Evolutionary conservation across 2,888 invertebrate species (phyloP).

Genomic region (Thelaira solivaga): DNA sequence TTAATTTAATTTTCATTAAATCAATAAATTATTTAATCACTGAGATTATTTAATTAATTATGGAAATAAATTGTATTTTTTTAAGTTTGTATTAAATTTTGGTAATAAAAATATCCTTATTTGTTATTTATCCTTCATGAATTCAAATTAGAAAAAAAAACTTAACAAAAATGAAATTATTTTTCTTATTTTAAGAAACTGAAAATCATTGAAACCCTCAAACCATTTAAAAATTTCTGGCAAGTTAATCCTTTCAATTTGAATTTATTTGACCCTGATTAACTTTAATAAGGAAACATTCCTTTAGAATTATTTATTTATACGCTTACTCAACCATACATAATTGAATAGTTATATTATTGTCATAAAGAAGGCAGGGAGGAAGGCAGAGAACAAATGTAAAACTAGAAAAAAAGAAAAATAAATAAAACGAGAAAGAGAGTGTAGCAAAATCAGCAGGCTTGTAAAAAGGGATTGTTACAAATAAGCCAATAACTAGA

Average conservation of each 20-base stretch:
- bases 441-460: background rate
- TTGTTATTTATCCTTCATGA: no score
- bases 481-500: constrained; percentile 57
- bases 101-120: no score
- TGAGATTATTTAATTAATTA: no score
- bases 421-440: background rate
- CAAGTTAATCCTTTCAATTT: constrained; percentile 53
- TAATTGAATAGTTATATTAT: constrained; percentile 57
- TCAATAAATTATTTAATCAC: no score
- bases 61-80: no score
- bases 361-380: constrained; percentile 33
- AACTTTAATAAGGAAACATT: constrained; percentile 35
- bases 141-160: no score
- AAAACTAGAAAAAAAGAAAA: background rate
- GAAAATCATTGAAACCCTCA: no score
- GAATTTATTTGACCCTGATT: constrained; percentile 58
- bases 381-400: background rate
- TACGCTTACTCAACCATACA: constrained; percentile 47
- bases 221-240: background rate
- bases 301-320: constrained; percentile 9
- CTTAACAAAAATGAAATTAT: no score
- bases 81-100: no score
- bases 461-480: constrained; percentile 27
- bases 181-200: no score
- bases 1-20: no score